A percentile compares a stretch with the other conserved stretches of the same genome.
Evolutionary conservation across 2,888 invertebrate genomes (phyloP).

Genomic region (Miltochrista miniata): DNA sequence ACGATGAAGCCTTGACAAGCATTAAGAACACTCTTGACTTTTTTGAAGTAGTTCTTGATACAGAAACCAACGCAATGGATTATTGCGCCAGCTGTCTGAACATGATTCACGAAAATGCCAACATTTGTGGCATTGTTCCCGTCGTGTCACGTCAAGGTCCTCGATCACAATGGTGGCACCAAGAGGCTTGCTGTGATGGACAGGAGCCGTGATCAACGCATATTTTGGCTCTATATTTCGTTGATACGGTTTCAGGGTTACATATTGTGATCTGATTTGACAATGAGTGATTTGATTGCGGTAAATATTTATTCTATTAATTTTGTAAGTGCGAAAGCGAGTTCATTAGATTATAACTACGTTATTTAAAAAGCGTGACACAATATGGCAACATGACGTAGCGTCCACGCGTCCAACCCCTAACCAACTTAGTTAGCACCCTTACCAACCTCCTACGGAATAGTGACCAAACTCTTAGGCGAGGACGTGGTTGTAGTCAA

Average conservation of each 20-base stretch:
- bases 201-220: constrained; percentile 31
- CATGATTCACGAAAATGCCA: constrained; percentile 9
- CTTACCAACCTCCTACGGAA: too few relatives aligned
- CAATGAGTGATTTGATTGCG: constrained; percentile 14
- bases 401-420: too few relatives aligned
- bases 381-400: too few relatives aligned
- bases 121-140: constrained; percentile 18
- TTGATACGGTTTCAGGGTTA: constrained; percentile 28
- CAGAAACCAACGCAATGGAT: not conserved
- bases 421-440: too few relatives aligned
- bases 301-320: too few relatives aligned
- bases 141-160: constrained; percentile 26
- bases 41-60: not conserved
- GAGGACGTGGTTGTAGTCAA: too few relatives aligned
- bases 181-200: constrained; percentile 17
- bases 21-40: not conserved
- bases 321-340: too few relatives aligned
- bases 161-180: not conserved
- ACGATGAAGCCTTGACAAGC: too few relatives aligned
- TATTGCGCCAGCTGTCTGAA: constrained; percentile 2
- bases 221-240: constrained; percentile 15
- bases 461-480: too few relatives aligned
- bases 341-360: too few relatives aligned
- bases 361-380: too few relatives aligned
- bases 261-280: constrained; percentile 2